Conservation (phyloP, 2,797 vertebrate species). For the Parambassis ranga region DNA sequence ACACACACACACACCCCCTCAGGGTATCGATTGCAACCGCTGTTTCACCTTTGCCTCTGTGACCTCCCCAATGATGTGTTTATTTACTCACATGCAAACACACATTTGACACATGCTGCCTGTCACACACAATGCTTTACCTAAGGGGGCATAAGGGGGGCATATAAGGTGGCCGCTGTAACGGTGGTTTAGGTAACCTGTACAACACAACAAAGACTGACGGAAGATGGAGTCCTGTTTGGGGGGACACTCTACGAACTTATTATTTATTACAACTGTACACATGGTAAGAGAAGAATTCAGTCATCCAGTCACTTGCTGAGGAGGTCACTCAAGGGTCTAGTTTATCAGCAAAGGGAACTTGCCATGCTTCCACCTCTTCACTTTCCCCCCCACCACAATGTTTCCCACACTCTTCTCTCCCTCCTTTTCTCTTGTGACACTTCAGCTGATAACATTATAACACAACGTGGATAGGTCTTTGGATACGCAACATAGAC, state of each 20-base stretch:
- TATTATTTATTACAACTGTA: background rate
- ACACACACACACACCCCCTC: constrained; percentile 50
- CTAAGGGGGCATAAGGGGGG: constrained; percentile 16
- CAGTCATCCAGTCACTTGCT: too few species aligned
- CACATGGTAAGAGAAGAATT: too few species aligned
- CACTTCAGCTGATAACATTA: constrained; percentile 59
- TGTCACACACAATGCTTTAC: constrained; percentile 28
- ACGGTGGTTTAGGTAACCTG: constrained; percentile 30
- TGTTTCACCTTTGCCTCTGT: constrained; percentile 97
- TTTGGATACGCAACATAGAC: constrained; percentile 70
- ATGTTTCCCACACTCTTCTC: background rate
- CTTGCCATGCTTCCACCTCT: constrained; percentile 21
- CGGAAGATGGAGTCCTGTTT: too few species aligned
- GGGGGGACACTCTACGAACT: too few species aligned
- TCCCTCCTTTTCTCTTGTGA: constrained; percentile 7
- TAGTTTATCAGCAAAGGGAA: constrained; percentile 28
- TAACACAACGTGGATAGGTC: constrained; percentile 41
- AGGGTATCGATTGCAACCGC: constrained; percentile 86
- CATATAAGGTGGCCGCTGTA: background rate
- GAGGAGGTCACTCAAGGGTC: constrained; percentile 9
- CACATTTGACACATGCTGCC: constrained; percentile 17
- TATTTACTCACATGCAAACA: constrained; percentile 73
- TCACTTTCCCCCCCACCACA: constrained; percentile 2
- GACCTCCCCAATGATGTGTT: constrained; percentile 85
- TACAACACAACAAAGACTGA: background rate